phyloP scores from a whole-genome alignment of 2,797 vertebrate genomes.

The Poecilia wingei region DNA sequence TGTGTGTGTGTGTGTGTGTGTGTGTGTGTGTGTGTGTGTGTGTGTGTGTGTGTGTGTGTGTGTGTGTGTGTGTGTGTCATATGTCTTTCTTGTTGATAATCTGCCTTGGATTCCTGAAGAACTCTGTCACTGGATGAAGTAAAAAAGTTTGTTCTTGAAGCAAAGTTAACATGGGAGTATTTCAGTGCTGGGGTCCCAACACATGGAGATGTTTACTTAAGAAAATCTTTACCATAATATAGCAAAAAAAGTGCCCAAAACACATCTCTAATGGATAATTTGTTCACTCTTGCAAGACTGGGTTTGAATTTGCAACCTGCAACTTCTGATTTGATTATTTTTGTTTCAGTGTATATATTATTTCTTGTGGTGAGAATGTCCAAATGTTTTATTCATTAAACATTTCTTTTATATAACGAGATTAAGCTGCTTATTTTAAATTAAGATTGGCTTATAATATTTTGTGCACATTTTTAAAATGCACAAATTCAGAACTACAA shows the following conservation, averaged over 20 bases:
- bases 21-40: too few relatives aligned
- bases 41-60: too few relatives aligned
- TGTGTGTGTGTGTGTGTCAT: not conserved
- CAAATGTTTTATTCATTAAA: constrained; percentile 65
- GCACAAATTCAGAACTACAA: too few relatives aligned
- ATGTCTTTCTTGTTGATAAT: not conserved
- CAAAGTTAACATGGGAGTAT: not conserved
- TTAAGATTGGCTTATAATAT: not conserved
- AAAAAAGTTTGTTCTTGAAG: not conserved
- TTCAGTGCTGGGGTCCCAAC: not conserved
- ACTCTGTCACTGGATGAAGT: not conserved
- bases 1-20: too few relatives aligned
- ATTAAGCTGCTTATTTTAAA: not conserved
- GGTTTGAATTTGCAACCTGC: constrained; percentile 6
- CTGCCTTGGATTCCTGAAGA: not conserved
- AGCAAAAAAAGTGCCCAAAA: not conserved
- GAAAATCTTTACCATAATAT: not conserved
- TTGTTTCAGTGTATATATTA: constrained; percentile 58
- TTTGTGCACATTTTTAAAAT: not conserved
- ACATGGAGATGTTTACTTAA: not conserved
- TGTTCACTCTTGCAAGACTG: not conserved
- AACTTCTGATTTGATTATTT: constrained; percentile 28
- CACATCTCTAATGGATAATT: not conserved
- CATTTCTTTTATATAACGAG: constrained; percentile 47
- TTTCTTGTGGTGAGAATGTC: constrained; percentile 35